Conservation (phyloP, 2,888 invertebrate genomes). For the Agrypnus murinus region DNA sequence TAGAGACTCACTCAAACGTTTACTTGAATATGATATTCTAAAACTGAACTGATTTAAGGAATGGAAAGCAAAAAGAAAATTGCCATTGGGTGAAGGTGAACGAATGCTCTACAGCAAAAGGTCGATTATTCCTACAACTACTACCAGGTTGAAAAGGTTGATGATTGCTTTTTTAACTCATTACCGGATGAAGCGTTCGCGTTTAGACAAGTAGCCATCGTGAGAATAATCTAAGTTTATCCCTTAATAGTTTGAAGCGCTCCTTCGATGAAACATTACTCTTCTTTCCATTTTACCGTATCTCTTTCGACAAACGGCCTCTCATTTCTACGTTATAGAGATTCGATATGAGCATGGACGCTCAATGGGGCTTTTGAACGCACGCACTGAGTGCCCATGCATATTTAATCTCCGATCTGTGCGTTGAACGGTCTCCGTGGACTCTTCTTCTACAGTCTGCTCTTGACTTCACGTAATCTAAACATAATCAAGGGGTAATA, state of each 20-base stretch:
- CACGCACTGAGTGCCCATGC: conserved; percentile 58
- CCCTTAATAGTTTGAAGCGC: conserved; percentile 23
- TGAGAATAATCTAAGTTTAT: conserved; percentile 28
- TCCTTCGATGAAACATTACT: conserved; percentile 16
- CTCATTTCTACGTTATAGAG: conserved; percentile 32
- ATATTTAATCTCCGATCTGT: conserved; percentile 60
- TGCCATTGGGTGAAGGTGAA: not conserved
- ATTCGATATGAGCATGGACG: conserved; percentile 38
- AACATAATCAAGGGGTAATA: conserved; percentile 63
- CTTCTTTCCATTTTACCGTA: conserved; percentile 7
- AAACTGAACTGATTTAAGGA: too few relatives aligned
- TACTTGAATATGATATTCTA: too few relatives aligned
- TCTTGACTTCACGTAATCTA: conserved; percentile 60
- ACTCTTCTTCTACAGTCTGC: conserved; percentile 55
- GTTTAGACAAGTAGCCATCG: conserved; percentile 24
- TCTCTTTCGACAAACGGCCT: conserved; percentile 8
- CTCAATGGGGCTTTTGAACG: conserved; percentile 44
- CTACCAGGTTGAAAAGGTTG: not conserved
- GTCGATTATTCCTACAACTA: not conserved
- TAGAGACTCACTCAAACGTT: too few relatives aligned
- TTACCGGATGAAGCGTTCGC: conserved; percentile 16
- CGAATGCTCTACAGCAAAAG: not conserved
- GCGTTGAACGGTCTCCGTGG: conserved; percentile 58
- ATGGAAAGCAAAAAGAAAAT: too few relatives aligned
- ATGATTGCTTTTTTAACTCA: conserved; percentile 23